Evolutionary conservation across 2,888 invertebrate species (phyloP), one percentile per base, ranked within the genome.

Genomic region (Drosophila heteroneura): DNA sequence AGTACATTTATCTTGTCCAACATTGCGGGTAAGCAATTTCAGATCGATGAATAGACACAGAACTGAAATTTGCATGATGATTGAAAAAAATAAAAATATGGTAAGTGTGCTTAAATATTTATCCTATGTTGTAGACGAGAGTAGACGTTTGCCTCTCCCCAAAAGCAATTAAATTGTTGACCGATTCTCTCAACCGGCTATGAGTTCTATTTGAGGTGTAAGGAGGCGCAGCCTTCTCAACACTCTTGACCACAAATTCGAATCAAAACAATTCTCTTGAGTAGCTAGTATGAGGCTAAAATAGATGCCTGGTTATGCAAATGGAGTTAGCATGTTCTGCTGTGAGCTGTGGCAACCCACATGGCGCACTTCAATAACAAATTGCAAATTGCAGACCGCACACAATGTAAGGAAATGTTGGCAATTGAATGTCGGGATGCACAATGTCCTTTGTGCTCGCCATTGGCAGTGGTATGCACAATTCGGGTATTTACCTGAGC

Each of bases 381-480:
- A 84, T 67, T 82, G 83, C 84, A 79, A 82, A 84, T 67, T 82
- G 83, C 84, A 79, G 85, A 82, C 85, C 85, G 67, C 73, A 39
- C 39, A 62, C 75, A 65, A 54, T 33, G 60, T 33, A 28, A 6
- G 51, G n/a, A 67, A 73, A 71, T 54, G 57, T 52, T 52, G 39
- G 51, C 63, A 81, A 76, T 81, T 70, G 70, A 63, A 54, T 70
- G 64, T 39, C 47, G 33, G 51, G 19, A 30, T 63, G 41, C 72
- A 33, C 26, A n/a, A 51, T 62, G 59, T 26, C 51, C 63, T 33
- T 65, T 73, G 63, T 65, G 49, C 16, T 33, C 9, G 33, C 26
- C 61, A 68, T 65, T 51, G 49, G 32, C 60, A 62, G 59, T 14
- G 47, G 30, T 49, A 61, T 44, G 63, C 33, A 33, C 49, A 61